Conservation (phyloP, 2,888 invertebrate species). For the Pocota personata region DNA sequence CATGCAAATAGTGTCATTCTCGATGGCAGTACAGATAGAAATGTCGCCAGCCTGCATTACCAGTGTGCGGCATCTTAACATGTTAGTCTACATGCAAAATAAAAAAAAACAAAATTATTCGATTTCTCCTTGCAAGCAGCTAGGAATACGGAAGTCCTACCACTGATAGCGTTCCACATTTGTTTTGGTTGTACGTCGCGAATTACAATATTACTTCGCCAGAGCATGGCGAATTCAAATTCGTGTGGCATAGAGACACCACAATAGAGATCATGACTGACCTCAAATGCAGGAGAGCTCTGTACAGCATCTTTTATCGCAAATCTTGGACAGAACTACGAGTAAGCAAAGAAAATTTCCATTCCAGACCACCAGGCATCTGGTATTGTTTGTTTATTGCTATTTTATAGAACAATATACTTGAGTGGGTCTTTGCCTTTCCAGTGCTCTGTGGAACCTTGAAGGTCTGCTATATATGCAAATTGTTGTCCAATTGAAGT, state of each 20-base stretch:
- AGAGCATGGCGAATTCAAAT: conserved; percentile 36
- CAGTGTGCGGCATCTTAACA: conserved; percentile 40
- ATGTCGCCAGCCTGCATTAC: conserved; percentile 40
- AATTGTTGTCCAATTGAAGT: conserved; percentile 59
- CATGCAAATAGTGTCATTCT: conserved; percentile 72
- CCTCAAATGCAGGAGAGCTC: conserved; percentile 41
- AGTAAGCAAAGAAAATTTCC: conserved; percentile 20
- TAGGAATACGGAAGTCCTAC: conserved; percentile 69
- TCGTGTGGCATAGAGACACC: conserved; percentile 44
- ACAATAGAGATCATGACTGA: conserved; percentile 51
- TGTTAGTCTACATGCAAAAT: conserved; percentile 20
- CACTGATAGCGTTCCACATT: conserved; percentile 50
- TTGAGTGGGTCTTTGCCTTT: conserved; percentile 17
- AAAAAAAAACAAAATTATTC: conserved; percentile 11
- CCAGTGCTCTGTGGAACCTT: conserved; percentile 27
- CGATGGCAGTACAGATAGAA: conserved; percentile 66
- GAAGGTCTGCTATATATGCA: conserved; percentile 64
- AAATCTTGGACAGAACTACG: conserved; percentile 32
- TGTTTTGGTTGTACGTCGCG: conserved; percentile 28
- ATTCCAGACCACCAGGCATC: conserved; percentile 30
- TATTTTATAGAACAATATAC: conserved; percentile 26
- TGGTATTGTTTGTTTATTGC: conserved; percentile 37
- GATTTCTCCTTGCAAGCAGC: too few species aligned
- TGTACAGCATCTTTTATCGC: conserved; percentile 34
- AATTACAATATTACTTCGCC: conserved; percentile 54